These are phyloP conservation scores for Pentalonia nigronervosa DNA, from an alignment of 1,140 invertebrate genomes.

Conservation along the genomic window DNA sequence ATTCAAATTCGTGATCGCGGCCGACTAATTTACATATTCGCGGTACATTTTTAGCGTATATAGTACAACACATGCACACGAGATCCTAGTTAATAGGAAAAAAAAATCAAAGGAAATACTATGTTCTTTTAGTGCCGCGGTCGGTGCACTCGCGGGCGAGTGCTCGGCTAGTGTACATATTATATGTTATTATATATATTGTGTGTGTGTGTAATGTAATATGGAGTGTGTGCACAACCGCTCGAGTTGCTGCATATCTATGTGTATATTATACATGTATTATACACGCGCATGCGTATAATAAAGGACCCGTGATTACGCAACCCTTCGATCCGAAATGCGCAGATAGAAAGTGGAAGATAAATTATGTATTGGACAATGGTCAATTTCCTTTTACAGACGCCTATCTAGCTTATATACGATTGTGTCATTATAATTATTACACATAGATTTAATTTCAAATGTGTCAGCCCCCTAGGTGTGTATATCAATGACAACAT, in stretches of 20 bases:
- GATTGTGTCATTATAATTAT: slow-evolving; percentile 40
- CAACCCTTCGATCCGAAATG: slow-evolving; percentile 39
- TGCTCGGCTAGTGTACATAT: not conserved
- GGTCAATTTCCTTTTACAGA: slow-evolving; percentile 53
- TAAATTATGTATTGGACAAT: slow-evolving; percentile 49
- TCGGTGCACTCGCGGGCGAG: not conserved
- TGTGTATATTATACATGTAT: not conserved
- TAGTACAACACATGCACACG: not conserved
- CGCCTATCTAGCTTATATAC: not conserved
- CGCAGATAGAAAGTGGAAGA: slow-evolving; percentile 51
- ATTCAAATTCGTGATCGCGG: slow-evolving; percentile 41
- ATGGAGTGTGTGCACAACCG: not conserved
- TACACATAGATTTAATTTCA: slow-evolving; percentile 19
- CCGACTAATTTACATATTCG: slow-evolving; percentile 30
- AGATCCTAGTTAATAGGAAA: not conserved
- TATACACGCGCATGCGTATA: not conserved
- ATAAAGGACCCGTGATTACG: slow-evolving; percentile 16
- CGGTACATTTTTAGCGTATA: not conserved
- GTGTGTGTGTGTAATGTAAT: too few species aligned
- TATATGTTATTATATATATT: too few species aligned
- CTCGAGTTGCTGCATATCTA: not conserved
- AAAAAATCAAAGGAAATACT: not conserved
- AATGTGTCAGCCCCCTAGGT: slow-evolving; percentile 13
- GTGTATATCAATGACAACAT: slow-evolving; percentile 1
- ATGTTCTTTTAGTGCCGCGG: not conserved